These are phyloP conservation scores for Lepidochitona cinerea DNA, from an alignment of 2,888 invertebrate genomes.

Conservation along the genomic window DNA sequence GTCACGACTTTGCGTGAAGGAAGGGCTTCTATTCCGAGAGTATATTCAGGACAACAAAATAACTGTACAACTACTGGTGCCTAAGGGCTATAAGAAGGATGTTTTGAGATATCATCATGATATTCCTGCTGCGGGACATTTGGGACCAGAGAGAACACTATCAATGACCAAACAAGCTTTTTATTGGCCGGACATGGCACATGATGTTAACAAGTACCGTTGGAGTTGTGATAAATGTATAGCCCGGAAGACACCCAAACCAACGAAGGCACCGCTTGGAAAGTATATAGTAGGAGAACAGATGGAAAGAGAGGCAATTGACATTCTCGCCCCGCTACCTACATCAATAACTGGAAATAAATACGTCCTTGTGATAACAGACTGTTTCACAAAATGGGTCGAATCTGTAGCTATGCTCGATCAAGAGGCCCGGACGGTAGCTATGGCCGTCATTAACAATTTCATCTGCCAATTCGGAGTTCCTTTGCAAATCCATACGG, in stretches of 20 bases:
- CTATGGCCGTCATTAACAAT: background rate
- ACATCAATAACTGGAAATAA: background rate
- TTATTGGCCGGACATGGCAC: background rate
- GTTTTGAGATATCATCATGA: background rate
- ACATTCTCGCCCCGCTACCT: background rate
- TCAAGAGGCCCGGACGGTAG: background rate
- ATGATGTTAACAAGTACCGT: background rate
- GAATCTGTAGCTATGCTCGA: background rate
- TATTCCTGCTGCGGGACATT: background rate
- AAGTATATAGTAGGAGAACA: background rate
- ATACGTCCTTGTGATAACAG: background rate
- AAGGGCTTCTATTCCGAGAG: background rate
- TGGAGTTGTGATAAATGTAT: background rate
- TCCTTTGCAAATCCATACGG: background rate
- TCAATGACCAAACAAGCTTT: background rate
- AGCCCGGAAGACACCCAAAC: background rate
- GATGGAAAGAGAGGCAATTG: background rate
- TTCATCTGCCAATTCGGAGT: background rate
- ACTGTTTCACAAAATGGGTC: slow-evolving; percentile 1
- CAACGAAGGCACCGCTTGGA: background rate
- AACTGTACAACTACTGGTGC: background rate
- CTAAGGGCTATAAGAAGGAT: background rate
- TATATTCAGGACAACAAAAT: background rate
- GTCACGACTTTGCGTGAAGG: background rate
- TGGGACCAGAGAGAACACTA: background rate